Conservation (phyloP, 1,140 invertebrate genomes). For the Brachionus manjavacas region DNA sequence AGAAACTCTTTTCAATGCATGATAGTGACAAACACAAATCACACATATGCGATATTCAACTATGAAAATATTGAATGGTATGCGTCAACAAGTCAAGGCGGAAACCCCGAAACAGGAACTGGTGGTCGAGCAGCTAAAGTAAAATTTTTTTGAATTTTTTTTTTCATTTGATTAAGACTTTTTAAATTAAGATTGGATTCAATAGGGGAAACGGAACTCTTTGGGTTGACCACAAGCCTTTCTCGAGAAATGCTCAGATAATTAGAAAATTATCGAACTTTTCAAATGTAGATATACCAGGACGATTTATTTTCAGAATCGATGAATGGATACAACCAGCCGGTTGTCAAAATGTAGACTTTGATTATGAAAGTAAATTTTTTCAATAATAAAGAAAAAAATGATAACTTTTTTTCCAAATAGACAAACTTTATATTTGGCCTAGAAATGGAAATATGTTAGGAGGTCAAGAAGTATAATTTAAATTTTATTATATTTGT, state of each 20-base stretch:
- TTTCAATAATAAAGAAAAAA: not conserved
- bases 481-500: not conserved
- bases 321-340: slow-evolving; percentile 88
- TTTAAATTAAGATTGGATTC: slow-evolving; percentile 72
- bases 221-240: slow-evolving; percentile 61
- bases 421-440: slow-evolving; percentile 69
- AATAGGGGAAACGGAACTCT: slow-evolving; percentile 91
- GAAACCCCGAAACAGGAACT: slow-evolving; percentile 37
- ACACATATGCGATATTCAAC: slow-evolving; percentile 84
- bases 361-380: slow-evolving; percentile 35
- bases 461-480: slow-evolving; percentile 75
- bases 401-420: not conserved
- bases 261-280: slow-evolving; percentile 50
- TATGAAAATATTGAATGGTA: slow-evolving; percentile 84
- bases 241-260: slow-evolving; percentile 36
- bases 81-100: slow-evolving; percentile 69
- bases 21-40: slow-evolving; percentile 73
- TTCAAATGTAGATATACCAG: slow-evolving; percentile 77
- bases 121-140: slow-evolving; percentile 39
- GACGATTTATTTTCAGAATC: slow-evolving; percentile 84
- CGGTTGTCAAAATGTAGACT: slow-evolving; percentile 64
- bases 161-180: not conserved
- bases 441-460: slow-evolving; percentile 93
- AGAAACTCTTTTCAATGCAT: slow-evolving; percentile 91
- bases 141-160: not conserved